These are phyloP conservation scores for Andrena minutula DNA, from an alignment of 2,888 invertebrate genomes.

Conservation along the genomic window DNA sequence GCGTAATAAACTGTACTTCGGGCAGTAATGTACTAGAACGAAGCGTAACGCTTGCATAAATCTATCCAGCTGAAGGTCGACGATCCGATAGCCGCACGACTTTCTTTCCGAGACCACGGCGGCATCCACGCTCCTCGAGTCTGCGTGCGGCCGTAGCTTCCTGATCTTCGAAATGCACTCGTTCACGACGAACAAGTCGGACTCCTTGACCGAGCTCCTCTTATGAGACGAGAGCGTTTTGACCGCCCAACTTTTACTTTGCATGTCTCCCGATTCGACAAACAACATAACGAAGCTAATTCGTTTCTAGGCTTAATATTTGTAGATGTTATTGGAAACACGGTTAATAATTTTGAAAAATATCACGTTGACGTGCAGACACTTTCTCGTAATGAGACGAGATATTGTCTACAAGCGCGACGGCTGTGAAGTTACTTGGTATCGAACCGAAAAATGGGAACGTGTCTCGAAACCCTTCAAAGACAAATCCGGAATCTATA, in stretches of 20 bases:
- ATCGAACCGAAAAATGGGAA: background rate
- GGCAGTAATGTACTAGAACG: constrained; percentile 66
- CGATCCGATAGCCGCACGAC: constrained; percentile 69
- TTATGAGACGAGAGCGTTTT: background rate
- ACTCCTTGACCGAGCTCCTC: constrained; percentile 15
- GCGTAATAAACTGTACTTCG: constrained; percentile 43
- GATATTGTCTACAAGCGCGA: background rate
- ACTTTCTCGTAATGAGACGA: background rate
- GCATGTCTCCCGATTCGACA: background rate
- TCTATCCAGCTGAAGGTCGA: constrained; percentile 63
- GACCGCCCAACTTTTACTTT: background rate
- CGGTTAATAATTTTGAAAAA: constrained; percentile 7
- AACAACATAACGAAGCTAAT: background rate
- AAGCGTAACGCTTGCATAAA: constrained; percentile 60
- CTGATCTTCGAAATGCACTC: background rate
- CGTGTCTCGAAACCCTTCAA: background rate
- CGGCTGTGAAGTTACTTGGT: background rate
- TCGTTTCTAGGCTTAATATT: background rate
- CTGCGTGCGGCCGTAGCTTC: background rate
- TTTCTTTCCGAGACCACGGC: constrained; percentile 69
- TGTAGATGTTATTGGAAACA: background rate
- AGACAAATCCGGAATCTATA: background rate
- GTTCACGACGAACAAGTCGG: background rate
- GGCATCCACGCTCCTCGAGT: constrained; percentile 14
- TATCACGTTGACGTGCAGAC: background rate